These are phyloP conservation scores for Gnathonemus longibarbis DNA, from an alignment of 2,113 vertebrate species.

Conservation along the genomic window DNA sequence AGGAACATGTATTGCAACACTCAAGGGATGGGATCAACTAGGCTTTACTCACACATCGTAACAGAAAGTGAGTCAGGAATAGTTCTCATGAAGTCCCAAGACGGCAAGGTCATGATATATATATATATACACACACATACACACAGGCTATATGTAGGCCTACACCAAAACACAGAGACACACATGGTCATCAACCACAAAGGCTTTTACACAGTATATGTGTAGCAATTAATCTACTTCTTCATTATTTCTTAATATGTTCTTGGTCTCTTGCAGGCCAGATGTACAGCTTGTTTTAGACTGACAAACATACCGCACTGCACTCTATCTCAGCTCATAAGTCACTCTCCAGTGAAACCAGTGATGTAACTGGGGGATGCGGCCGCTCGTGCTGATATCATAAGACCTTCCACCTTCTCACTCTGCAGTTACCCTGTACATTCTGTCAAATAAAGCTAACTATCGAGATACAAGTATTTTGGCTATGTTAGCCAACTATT, in stretches of 20 bases:
- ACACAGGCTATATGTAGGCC: not conserved
- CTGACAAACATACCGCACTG: not conserved
- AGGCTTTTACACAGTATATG: not conserved
- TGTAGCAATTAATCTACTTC: not conserved
- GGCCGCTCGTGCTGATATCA: not conserved
- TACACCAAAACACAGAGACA: not conserved
- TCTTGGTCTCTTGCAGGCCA: not conserved
- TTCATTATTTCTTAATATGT: not conserved
- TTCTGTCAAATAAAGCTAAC: not conserved
- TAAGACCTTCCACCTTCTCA: not conserved
- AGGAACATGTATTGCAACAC: not conserved
- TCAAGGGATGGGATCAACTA: slow-evolving; percentile 23
- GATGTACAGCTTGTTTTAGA: not conserved
- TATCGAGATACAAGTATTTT: not conserved
- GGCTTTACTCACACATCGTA: not conserved
- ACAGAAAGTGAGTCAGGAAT: not conserved
- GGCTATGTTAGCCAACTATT: not conserved
- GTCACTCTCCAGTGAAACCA: not conserved
- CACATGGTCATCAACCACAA: not conserved
- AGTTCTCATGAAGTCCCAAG: not conserved
- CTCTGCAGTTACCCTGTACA: not conserved
- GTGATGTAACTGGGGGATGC: not conserved
- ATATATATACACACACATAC: not conserved
- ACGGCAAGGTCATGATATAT: not conserved
- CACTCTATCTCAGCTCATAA: not conserved